Evolutionary conservation across 2,113 vertebrate species (phyloP).

Genomic region (Bothrops jararaca): DNA sequence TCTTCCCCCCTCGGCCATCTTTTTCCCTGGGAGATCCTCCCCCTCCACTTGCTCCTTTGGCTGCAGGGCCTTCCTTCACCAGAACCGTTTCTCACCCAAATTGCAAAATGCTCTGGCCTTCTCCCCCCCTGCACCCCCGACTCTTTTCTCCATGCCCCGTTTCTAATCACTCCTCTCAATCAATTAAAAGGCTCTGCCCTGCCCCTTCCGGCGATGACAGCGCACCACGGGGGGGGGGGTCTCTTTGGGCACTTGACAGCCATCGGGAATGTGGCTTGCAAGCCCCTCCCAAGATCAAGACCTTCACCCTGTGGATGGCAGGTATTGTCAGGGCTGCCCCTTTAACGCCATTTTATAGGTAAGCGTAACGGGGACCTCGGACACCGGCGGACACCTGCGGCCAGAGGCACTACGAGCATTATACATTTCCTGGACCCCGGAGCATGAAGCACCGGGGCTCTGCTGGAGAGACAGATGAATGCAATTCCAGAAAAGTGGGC

Average conservation of each 20-base stretch:
- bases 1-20: not conserved
- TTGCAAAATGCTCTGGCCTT: too few relatives aligned
- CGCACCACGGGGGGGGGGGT: not conserved
- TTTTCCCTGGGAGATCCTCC: too few relatives aligned
- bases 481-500: not conserved
- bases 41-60: not conserved
- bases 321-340: not conserved
- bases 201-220: not conserved
- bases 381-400: too few relatives aligned
- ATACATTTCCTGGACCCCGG: not conserved
- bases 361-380: not conserved
- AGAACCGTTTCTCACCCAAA: not conserved
- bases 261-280: not conserved
- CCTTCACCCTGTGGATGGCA: not conserved
- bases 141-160: too few relatives aligned
- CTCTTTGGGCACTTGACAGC: not conserved
- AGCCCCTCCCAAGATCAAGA: not conserved
- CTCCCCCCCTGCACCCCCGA: not conserved
- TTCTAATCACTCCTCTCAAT: not conserved
- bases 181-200: not conserved
- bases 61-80: not conserved
- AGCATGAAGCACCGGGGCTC: not conserved
- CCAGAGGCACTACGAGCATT: not conserved
- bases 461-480: constrained; percentile 7
- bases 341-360: not conserved